phyloP scores from a whole-genome alignment of 23 tunicate genomes.

The Trididemnum clinides region DNA sequence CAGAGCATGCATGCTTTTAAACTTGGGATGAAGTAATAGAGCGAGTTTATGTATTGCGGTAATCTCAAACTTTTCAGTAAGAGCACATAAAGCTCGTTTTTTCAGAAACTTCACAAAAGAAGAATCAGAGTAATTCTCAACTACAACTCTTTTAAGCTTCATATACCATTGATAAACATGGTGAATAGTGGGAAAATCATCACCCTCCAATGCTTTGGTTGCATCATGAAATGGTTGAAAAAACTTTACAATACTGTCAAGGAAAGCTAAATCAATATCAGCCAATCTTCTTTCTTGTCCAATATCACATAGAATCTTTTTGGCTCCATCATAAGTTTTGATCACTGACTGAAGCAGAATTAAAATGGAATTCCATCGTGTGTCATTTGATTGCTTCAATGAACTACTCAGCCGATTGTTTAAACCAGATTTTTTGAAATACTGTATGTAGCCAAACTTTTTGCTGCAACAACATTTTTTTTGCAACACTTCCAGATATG shows the following conservation, averaged over 20 bases:
- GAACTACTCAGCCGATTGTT: not conserved
- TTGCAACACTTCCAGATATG: not conserved
- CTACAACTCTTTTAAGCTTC: not conserved
- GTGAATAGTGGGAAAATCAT: not conserved
- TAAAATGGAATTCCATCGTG: not conserved
- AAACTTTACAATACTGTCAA: not conserved
- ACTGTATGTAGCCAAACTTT: not conserved
- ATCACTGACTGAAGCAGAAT: not conserved
- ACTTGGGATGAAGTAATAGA: not conserved
- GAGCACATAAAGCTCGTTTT: not conserved
- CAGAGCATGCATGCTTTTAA: not conserved
- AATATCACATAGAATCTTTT: not conserved
- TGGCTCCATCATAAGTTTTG: not conserved
- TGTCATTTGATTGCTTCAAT: not conserved
- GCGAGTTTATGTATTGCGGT: not conserved
- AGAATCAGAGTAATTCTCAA: not conserved
- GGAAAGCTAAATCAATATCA: not conserved
- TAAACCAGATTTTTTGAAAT: not conserved
- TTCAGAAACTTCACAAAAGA: not conserved
- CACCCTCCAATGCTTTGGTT: not conserved
- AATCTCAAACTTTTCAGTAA: not conserved
- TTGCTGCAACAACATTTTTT: not conserved
- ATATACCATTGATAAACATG: not conserved
- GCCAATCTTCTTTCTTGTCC: not conserved
- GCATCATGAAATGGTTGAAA: not conserved